Percentiles rank a stretch among this genome's conserved stretches.
phyloP scores from a whole-genome alignment of 2,113 vertebrate genomes.

The Mystacornis crossleyi region DNA sequence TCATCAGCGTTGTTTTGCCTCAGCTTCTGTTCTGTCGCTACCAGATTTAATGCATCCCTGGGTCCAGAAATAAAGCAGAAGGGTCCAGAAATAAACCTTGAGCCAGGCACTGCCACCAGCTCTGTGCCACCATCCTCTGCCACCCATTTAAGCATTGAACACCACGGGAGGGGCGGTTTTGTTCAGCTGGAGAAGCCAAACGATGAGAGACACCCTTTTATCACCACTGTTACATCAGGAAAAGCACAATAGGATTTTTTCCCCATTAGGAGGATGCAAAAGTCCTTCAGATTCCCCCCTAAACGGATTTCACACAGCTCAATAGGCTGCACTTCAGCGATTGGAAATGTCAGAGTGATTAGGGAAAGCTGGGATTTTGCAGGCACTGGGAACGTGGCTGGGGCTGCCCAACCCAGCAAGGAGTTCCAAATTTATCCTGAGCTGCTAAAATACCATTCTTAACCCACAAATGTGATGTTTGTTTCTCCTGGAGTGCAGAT shows the following conservation, averaged over 20 bases:
- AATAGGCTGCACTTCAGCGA: neutral
- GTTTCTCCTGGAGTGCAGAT: neutral
- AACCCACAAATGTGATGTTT: neutral
- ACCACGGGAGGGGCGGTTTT: neutral
- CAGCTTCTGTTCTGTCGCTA: neutral
- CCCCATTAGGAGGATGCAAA: neutral
- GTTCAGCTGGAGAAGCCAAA: neutral
- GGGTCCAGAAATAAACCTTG: neutral
- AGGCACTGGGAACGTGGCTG: neutral
- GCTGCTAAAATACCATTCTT: neutral
- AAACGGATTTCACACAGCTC: neutral
- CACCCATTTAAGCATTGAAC: neutral
- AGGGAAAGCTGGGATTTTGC: neutral
- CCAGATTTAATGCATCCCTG: neutral
- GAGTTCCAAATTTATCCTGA: neutral
- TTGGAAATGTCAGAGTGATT: slow-evolving; percentile 17
- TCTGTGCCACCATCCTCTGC: neutral
- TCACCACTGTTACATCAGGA: neutral
- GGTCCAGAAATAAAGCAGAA: neutral
- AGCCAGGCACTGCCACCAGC: neutral
- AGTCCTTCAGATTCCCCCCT: neutral
- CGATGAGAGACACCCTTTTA: neutral
- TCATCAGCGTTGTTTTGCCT: neutral
- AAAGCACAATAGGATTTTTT: neutral
- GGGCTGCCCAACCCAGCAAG: neutral